A percentile compares a stretch with the other conserved stretches of the same genome.
Conservation (phyloP, 2,113 vertebrate genomes). For the Nasalis larvatus region DNA sequence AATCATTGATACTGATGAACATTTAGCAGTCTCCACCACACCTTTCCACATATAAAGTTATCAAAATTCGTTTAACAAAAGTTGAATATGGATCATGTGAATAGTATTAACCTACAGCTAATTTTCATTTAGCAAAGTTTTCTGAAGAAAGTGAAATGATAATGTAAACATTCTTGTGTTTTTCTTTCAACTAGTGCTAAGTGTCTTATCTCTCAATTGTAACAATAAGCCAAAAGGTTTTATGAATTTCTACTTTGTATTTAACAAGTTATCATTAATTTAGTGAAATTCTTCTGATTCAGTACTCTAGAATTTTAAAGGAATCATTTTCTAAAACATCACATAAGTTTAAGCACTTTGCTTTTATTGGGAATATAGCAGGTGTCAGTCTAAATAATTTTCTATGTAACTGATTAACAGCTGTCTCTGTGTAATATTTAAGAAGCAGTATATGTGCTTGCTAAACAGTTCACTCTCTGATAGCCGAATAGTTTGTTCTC, state of each 20-base stretch:
- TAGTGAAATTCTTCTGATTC: background rate
- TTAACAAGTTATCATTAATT: background rate
- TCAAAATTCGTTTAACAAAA: background rate
- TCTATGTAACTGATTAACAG: background rate
- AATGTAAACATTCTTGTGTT: background rate
- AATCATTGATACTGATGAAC: background rate
- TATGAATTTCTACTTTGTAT: background rate
- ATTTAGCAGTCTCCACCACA: background rate
- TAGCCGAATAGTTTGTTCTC: background rate
- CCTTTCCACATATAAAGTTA: background rate
- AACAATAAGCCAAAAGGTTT: background rate
- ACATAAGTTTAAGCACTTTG: background rate
- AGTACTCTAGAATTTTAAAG: background rate
- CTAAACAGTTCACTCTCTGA: background rate
- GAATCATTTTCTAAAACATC: background rate
- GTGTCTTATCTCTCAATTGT: background rate
- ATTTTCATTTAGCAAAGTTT: background rate
- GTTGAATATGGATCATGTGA: background rate
- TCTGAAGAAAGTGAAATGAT: background rate
- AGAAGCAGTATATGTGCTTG: background rate
- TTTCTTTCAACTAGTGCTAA: background rate
- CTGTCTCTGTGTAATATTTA: background rate
- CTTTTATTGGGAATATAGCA: slow-evolving; percentile 1
- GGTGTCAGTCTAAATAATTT: background rate
- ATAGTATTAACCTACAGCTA: background rate